phyloP scores from a whole-genome alignment of 2,797 vertebrate genomes.

The Mastacembelus armatus region DNA sequence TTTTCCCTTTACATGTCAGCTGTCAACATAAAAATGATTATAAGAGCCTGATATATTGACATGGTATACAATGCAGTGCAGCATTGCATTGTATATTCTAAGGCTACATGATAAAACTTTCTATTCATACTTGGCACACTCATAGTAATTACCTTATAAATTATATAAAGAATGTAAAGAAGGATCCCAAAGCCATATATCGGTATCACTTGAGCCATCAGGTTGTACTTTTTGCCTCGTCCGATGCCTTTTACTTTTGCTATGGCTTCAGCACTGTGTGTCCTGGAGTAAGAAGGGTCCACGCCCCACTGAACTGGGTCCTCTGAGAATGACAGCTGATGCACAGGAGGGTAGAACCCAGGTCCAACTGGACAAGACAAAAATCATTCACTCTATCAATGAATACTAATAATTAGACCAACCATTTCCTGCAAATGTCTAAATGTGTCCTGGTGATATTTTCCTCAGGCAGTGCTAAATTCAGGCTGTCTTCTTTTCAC shows the following conservation, averaged over 20 bases:
- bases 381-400: background rate
- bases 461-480: background rate
- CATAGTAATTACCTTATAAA: slow-evolving; percentile 88
- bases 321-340: slow-evolving; percentile 74
- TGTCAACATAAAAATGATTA: slow-evolving; percentile 71
- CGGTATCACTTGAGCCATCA: slow-evolving; percentile 93
- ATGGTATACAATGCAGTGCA: background rate
- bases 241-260: slow-evolving; percentile 83
- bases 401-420: background rate
- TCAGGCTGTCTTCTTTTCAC: too few species aligned
- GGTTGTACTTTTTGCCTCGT: slow-evolving; percentile 84
- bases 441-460: background rate
- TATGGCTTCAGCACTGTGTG: slow-evolving; percentile 86
- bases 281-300: slow-evolving; percentile 77
- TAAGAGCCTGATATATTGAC: background rate
- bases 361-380: slow-evolving; percentile 83
- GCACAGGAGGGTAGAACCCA: slow-evolving; percentile 84
- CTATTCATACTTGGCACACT: background rate
- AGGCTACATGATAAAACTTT: slow-evolving; percentile 1
- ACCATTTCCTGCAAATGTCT: background rate
- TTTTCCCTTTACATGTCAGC: slow-evolving; percentile 88
- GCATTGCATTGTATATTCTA: background rate
- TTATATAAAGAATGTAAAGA: slow-evolving; percentile 94
- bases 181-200: slow-evolving; percentile 97
- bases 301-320: slow-evolving; percentile 74